Evolutionary conservation across 2,888 invertebrate genomes (phyloP).

Genomic region (Blomia tropicalis): DNA sequence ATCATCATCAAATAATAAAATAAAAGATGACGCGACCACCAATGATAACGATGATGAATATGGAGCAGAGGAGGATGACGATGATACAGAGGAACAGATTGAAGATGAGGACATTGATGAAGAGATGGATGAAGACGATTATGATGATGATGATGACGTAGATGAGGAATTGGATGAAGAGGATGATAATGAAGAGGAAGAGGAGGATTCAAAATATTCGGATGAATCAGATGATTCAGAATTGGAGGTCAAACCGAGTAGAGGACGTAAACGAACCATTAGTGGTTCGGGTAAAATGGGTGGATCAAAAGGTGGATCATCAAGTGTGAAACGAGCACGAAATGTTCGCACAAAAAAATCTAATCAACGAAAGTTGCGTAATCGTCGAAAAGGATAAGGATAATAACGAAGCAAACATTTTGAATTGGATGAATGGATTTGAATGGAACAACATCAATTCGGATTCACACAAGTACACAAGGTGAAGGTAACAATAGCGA

Average conservation of each 20-base stretch:
- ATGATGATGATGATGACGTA: neutral
- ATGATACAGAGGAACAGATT: neutral
- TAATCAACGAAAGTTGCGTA: no score
- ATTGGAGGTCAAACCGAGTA: neutral
- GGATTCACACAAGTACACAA: no score
- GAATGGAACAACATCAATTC: no score
- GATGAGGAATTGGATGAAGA: neutral
- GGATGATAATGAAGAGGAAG: neutral
- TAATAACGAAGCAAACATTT: no score
- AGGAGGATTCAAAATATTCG: neutral
- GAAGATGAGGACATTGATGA: conserved; percentile 2
- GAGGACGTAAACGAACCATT: neutral
- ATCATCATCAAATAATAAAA: neutral
- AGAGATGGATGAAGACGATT: conserved; percentile 4
- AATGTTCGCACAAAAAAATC: no score
- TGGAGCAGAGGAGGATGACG: neutral
- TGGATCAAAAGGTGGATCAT: no score
- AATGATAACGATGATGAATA: neutral
- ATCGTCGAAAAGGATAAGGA: no score
- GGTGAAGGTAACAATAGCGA: no score
- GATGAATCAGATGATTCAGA: neutral
- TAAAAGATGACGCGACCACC: neutral
- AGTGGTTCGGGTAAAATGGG: neutral
- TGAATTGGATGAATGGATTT: no score
- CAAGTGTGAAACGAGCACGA: no score